Percentiles rank a stretch among this genome's conserved stretches.
Conservation (phyloP, 2,113 vertebrate genomes). For the Saguinus midas region DNA sequence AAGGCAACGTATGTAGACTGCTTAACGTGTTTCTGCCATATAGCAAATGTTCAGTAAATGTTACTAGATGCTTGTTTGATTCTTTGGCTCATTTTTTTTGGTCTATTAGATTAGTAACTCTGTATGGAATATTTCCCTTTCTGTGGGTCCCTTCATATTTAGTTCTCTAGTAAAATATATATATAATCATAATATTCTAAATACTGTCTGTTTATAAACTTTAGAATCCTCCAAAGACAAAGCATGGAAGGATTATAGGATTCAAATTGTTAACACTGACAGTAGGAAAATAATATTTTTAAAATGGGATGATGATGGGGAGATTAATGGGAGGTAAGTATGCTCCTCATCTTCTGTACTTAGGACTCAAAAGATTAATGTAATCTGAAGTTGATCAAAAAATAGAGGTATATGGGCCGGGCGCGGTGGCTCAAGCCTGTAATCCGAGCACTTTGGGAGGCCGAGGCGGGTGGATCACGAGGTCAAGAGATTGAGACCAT, state of each 20-base stretch:
- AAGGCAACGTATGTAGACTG: background rate
- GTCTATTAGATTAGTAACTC: constrained; percentile 13
- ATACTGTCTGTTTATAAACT: constrained; percentile 42
- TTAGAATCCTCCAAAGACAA: constrained; percentile 2
- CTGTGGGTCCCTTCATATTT: background rate
- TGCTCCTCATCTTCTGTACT: background rate
- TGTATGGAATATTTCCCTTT: constrained; percentile 1
- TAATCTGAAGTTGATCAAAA: background rate
- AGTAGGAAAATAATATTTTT: constrained; percentile 8
- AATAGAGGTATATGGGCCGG: background rate
- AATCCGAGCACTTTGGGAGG: no score
- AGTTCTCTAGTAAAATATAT: constrained; percentile 35
- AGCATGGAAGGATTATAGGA: background rate
- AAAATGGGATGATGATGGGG: background rate
- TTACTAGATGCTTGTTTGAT: background rate
- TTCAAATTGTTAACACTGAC: background rate
- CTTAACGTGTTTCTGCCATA: background rate
- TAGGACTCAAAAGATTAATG: constrained; percentile 24
- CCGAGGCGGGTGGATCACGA: no score
- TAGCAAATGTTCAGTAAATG: constrained; percentile 13
- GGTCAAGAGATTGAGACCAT: no score
- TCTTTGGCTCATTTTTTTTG: background rate
- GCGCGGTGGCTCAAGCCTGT: no score
- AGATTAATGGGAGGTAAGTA: background rate
- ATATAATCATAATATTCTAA: background rate